Evolutionary conservation across 2,888 invertebrate species (phyloP), one percentile per base, ranked within the genome.

Genomic region (Heliconius erato): DNA sequence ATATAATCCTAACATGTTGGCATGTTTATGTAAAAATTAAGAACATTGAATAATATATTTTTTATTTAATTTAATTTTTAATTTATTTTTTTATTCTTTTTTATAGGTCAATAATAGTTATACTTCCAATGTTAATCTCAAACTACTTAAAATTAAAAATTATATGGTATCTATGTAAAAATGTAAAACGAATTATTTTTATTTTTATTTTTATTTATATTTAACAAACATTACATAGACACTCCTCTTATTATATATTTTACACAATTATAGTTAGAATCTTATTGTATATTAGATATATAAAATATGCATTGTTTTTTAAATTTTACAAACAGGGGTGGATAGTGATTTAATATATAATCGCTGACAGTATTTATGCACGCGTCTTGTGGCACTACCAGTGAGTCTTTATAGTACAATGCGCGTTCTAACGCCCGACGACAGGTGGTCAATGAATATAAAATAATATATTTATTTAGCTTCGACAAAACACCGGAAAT

Each of bases 401-500:
- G 74, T 78, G 71, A 49, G 44, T 68, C n/a, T 74, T 79, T 44
- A 54, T 40, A 63, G 40, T 72, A 81, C 69, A 59, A 77, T 40
- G 71, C 72, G 63, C 77, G 65, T n/a, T 74, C 79, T 82, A 74
- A 77, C 80, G 28, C 74, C 76, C 78, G 28, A 86, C 88, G 90
- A 89, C 92, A 92, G 91, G 91, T 92, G 91, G 89, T 84, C 90
- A 89, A 85, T 89, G 86, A 83, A 86, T 84, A 86, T 83, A 84
- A 84, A 82, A 86, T 82, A 84, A 78, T 49, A 74, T 74, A n/a
- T 77, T 83, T 82, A 69, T 59, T 28, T 79, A 81, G 82, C 78
- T 76, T 68, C 32, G 32, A 82, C 71, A 82, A 83, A 87, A 86
- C 85, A 79, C 54, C 87, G 89, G 89, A 89, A 88, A 87, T 86